A percentile compares a stretch with the other conserved stretches of the same genome.
Conservation (phyloP, 2,888 invertebrate genomes). For the Caenorhabditis doughertyi region DNA sequence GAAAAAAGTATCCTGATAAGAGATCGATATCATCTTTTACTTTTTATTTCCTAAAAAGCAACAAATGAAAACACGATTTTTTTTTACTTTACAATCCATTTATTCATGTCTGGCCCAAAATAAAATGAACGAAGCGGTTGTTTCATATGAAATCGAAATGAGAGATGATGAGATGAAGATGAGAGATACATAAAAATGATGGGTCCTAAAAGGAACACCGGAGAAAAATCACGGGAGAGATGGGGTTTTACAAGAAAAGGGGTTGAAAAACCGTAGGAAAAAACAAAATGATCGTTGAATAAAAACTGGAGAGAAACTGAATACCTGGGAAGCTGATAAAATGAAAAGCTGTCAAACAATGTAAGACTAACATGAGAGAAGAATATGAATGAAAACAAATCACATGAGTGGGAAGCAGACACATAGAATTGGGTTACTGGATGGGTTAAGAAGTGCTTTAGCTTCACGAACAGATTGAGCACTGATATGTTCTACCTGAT, state of each 20-base stretch:
- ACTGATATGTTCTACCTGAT: slow-evolving; percentile 73
- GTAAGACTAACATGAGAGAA: background rate
- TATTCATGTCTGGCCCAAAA: slow-evolving; percentile 25
- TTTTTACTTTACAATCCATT: slow-evolving; percentile 6
- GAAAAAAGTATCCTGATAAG: slow-evolving; percentile 18
- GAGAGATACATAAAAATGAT: slow-evolving; percentile 15
- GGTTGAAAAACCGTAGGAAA: slow-evolving; percentile 29
- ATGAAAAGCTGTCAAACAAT: background rate
- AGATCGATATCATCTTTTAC: background rate
- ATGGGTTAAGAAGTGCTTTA: slow-evolving; percentile 77
- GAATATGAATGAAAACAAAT: slow-evolving; percentile 10
- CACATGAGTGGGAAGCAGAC: slow-evolving; percentile 75
- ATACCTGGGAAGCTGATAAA: background rate
- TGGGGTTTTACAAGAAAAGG: slow-evolving; percentile 38
- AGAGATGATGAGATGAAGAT: slow-evolving; percentile 1
- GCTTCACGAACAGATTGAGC: slow-evolving; percentile 77
- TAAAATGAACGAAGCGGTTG: slow-evolving; percentile 11
- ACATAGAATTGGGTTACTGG: slow-evolving; percentile 78
- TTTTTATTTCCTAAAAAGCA: background rate
- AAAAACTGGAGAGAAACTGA: slow-evolving; percentile 17
- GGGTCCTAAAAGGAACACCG: slow-evolving; percentile 13
- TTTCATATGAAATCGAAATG: slow-evolving; percentile 31
- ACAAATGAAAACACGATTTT: slow-evolving; percentile 1
- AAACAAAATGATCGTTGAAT: slow-evolving; percentile 22
- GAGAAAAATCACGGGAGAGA: slow-evolving; percentile 34